Evolutionary conservation across 2,888 invertebrate species (phyloP).

Genomic region (Lithosia quadra): DNA sequence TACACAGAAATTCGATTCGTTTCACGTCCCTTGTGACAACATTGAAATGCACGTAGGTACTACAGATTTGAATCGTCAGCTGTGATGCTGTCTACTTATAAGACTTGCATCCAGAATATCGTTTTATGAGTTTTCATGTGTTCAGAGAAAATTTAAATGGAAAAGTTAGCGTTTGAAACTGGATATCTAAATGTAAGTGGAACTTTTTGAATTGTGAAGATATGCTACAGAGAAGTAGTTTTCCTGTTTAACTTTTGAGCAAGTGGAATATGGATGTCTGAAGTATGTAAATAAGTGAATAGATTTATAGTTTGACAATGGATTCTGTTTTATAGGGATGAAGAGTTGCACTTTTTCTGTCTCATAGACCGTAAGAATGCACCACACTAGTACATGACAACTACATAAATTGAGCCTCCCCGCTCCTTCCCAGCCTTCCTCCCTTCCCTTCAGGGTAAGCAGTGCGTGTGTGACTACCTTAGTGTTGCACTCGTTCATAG

Average conservation of each 20-base stretch:
- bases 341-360: too few species aligned
- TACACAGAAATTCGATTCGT: not conserved
- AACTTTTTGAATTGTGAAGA: constrained; percentile 7
- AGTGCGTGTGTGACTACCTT: too few species aligned
- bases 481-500: too few species aligned
- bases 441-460: too few species aligned
- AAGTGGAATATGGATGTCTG: not conserved
- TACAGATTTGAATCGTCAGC: not conserved
- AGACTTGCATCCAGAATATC: not conserved
- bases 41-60: not conserved
- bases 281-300: not conserved
- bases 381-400: too few species aligned
- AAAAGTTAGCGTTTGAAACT: constrained; percentile 2
- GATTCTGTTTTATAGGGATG: too few species aligned
- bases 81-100: not conserved
- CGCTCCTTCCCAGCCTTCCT: too few species aligned
- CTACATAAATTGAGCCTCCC: too few species aligned
- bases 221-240: not conserved
- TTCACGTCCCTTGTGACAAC: constrained; percentile 6
- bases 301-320: too few species aligned
- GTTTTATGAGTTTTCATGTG: not conserved
- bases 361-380: too few species aligned
- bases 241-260: not conserved
- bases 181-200: not conserved
- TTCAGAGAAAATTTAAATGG: not conserved